phyloP scores from a whole-genome alignment of 2,797 vertebrate genomes.

The Menidia menidia region DNA sequence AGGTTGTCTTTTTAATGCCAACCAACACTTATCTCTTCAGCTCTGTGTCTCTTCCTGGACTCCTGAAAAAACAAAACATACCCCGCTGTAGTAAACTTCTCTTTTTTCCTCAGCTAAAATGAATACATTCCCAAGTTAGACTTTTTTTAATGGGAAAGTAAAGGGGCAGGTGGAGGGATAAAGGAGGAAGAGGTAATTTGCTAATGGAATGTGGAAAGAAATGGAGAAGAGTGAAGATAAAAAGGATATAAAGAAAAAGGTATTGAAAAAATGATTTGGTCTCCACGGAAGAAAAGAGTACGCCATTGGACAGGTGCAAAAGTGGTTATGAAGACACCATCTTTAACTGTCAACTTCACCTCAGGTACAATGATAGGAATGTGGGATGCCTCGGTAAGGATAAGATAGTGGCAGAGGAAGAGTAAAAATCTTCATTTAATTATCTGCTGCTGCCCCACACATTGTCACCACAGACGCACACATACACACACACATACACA shows the following conservation, averaged over 20 bases:
- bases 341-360: background rate
- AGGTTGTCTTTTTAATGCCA: constrained; percentile 57
- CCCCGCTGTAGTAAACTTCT: constrained; percentile 54
- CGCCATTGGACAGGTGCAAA: background rate
- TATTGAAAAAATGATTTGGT: background rate
- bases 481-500: background rate
- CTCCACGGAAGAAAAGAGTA: background rate
- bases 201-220: constrained; percentile 80
- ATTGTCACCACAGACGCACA: background rate
- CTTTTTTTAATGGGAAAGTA: constrained; percentile 71
- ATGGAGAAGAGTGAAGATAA: constrained; percentile 47
- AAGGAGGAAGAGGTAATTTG: constrained; percentile 71
- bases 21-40: constrained; percentile 37
- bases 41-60: constrained; percentile 28
- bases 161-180: constrained; percentile 43
- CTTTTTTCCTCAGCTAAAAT: constrained; percentile 70
- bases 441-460: constrained; percentile 49
- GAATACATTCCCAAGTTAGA: constrained; percentile 69
- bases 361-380: background rate
- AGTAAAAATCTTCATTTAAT: constrained; percentile 79
- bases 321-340: background rate
- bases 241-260: constrained; percentile 27
- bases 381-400: background rate
- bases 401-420: background rate
- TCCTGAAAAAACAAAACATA: constrained; percentile 62